These are phyloP conservation scores for Artemia sinica DNA, from an alignment of 2,888 invertebrate species.

Conservation along the genomic window DNA sequence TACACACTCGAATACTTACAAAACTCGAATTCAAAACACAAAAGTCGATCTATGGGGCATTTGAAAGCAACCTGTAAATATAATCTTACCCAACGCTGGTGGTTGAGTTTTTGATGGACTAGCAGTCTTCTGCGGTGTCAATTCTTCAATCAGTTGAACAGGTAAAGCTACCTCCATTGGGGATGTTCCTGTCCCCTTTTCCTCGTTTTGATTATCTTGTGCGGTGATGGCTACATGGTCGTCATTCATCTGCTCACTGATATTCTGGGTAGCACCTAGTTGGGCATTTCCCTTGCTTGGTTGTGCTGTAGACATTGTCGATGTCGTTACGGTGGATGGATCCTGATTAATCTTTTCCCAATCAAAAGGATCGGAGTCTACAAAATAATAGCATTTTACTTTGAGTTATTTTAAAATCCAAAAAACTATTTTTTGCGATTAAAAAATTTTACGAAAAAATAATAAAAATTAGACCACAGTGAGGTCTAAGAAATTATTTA, in stretches of 20 bases:
- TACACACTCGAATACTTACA: too few species aligned
- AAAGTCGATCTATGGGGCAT: too few species aligned
- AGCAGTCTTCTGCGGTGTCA: constrained; percentile 27
- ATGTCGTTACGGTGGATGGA: constrained; percentile 28
- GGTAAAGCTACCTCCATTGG: neutral
- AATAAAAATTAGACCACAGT: too few species aligned
- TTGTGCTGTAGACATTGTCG: constrained; percentile 28
- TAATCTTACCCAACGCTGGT: constrained; percentile 15
- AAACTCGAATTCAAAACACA: too few species aligned
- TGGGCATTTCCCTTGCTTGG: constrained; percentile 27
- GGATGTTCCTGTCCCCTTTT: constrained; percentile 1
- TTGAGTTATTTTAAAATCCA: too few species aligned
- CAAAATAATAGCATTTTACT: constrained; percentile 27
- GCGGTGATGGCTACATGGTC: neutral
- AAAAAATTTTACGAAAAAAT: too few species aligned
- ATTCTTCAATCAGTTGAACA: constrained; percentile 20
- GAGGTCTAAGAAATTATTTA: too few species aligned
- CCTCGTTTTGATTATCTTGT: neutral
- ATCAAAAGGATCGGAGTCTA: constrained; percentile 78
- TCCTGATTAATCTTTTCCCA: constrained; percentile 54
- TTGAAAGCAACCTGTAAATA: too few species aligned
- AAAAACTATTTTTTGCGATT: too few species aligned
- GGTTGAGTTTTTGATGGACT: constrained; percentile 36
- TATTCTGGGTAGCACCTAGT: constrained; percentile 25
- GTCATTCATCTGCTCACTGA: neutral